These are phyloP conservation scores for Agonum fuliginosum DNA, from an alignment of 2,888 invertebrate species.

Conservation along the genomic window DNA sequence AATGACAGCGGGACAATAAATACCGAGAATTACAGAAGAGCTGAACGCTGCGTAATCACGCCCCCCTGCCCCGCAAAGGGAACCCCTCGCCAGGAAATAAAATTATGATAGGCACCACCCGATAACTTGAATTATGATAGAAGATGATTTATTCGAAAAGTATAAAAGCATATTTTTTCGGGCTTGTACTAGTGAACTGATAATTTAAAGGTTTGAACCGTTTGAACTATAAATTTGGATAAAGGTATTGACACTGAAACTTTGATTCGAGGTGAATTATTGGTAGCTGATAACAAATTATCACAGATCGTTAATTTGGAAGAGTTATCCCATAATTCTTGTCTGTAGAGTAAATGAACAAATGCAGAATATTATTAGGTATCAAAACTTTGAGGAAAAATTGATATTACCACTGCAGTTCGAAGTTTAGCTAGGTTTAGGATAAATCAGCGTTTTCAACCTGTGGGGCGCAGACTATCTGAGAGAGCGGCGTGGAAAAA, in stretches of 20 bases:
- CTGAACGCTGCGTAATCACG: neutral
- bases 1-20: constrained; percentile 42
- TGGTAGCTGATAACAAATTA: too few species aligned
- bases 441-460: too few species aligned
- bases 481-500: too few species aligned
- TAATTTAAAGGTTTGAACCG: neutral
- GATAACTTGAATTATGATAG: constrained; percentile 10
- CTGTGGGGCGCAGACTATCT: too few species aligned
- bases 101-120: constrained; percentile 1
- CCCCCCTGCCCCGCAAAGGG: neutral
- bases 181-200: neutral
- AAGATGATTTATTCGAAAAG: neutral
- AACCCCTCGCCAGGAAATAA: neutral
- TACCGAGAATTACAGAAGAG: constrained; percentile 19
- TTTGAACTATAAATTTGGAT: neutral
- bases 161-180: neutral
- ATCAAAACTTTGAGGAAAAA: too few species aligned
- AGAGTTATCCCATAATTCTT: too few species aligned
- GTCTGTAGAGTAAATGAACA: too few species aligned
- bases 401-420: too few species aligned
- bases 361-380: too few species aligned
- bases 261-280: too few species aligned
- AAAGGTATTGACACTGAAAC: neutral
- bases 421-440: too few species aligned
- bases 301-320: too few species aligned